Conservation (phyloP, 2,797 vertebrate species). For the Acanthopagrus latus region DNA sequence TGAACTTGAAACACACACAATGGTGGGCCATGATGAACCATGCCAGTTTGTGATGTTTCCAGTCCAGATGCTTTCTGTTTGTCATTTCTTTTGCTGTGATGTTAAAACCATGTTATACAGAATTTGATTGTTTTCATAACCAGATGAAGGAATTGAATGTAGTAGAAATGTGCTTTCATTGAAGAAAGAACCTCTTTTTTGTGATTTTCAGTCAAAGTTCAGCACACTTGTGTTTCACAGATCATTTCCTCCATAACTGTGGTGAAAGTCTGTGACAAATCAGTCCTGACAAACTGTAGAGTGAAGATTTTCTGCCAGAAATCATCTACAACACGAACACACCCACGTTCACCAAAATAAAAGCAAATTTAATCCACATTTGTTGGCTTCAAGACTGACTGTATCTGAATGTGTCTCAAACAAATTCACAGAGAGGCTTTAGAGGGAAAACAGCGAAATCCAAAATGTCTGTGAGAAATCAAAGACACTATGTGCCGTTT, state of each 20-base stretch:
- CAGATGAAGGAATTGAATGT: too few relatives aligned
- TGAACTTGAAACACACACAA: too few relatives aligned
- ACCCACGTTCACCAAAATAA: constrained; percentile 36
- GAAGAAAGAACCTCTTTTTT: background rate
- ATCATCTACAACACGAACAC: constrained; percentile 25
- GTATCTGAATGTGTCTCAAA: constrained; percentile 17
- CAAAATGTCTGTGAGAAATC: background rate
- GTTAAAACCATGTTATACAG: too few relatives aligned
- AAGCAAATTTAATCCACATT: constrained; percentile 38
- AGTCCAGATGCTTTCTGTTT: too few relatives aligned
- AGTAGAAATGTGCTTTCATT: too few relatives aligned
- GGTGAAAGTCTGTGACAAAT: constrained; percentile 26
- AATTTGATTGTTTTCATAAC: too few relatives aligned
- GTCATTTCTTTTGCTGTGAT: too few relatives aligned
- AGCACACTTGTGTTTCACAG: background rate
- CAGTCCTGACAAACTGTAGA: constrained; percentile 24
- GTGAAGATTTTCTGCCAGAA: constrained; percentile 18
- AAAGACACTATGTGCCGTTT: background rate
- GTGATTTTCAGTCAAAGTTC: background rate
- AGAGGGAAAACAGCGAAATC: background rate
- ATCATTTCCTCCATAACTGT: constrained; percentile 9
- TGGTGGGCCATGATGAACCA: too few relatives aligned
- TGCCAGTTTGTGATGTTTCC: too few relatives aligned
- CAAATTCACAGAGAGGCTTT: constrained; percentile 13
- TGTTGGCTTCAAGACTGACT: constrained; percentile 12